phyloP scores from a whole-genome alignment of 2,797 vertebrate genomes.

The Microcaecilia unicolor region DNA sequence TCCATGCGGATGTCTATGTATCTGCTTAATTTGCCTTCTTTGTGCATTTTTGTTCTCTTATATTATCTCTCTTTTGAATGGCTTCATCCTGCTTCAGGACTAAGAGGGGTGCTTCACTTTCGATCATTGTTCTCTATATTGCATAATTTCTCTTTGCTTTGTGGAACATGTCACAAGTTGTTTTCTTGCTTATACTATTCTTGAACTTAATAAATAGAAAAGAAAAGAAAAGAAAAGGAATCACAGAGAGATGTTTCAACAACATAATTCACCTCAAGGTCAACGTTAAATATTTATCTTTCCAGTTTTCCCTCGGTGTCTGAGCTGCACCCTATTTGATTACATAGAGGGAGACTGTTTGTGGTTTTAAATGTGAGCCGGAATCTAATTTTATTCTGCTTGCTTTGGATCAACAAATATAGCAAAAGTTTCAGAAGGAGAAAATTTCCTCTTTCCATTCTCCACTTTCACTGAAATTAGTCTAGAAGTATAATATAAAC shows the following conservation, averaged over 20 bases:
- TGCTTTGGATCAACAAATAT: slow-evolving; percentile 32
- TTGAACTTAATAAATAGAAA: too few species aligned
- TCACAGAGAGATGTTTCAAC: slow-evolving; percentile 4
- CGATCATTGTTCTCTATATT: too few species aligned
- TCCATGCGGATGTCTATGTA: too few species aligned
- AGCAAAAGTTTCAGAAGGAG: slow-evolving; percentile 19
- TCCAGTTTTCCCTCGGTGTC: slow-evolving; percentile 33
- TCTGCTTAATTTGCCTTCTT: too few species aligned
- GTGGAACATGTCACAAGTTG: too few species aligned
- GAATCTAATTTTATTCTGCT: slow-evolving; percentile 34
- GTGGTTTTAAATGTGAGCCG: slow-evolving; percentile 22
- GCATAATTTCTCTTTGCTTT: too few species aligned
- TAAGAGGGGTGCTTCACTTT: too few species aligned
- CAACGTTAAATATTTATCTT: slow-evolving; percentile 39
- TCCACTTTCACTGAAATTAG: slow-evolving; percentile 24
- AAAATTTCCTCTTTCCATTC: slow-evolving; percentile 14
- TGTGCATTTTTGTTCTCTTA: too few species aligned
- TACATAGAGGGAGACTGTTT: slow-evolving; percentile 29
- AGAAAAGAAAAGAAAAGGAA: too few species aligned
- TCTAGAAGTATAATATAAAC: slow-evolving; percentile 26
- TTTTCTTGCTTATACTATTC: too few species aligned
- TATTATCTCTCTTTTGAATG: too few species aligned
- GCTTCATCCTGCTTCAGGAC: too few species aligned
- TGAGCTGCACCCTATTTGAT: slow-evolving; percentile 10
- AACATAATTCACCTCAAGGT: slow-evolving; percentile 30